phyloP scores from a whole-genome alignment of 2,888 invertebrate species.

The Mythimna lalbum region DNA sequence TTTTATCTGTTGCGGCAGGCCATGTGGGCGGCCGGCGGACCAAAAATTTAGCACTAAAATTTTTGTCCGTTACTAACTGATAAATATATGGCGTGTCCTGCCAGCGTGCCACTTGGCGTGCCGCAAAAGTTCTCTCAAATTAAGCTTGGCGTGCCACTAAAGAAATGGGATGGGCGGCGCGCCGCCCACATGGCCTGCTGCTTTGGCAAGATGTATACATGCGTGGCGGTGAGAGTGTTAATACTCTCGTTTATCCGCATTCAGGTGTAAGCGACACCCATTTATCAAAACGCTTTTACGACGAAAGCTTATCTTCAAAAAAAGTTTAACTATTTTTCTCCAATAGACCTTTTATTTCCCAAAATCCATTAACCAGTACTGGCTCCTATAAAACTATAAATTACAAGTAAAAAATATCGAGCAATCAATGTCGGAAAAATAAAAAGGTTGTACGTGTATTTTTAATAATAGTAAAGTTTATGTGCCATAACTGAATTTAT shows the following conservation, averaged over 20 bases:
- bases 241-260: not conserved
- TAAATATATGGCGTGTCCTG: too few relatives aligned
- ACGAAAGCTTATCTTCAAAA: slow-evolving; percentile 42
- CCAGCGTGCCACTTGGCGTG: too few relatives aligned
- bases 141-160: too few relatives aligned
- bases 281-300: slow-evolving; percentile 44
- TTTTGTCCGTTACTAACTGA: too few relatives aligned
- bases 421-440: slow-evolving; percentile 67
- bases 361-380: slow-evolving; percentile 46
- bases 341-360: slow-evolving; percentile 38
- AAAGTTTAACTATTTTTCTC: slow-evolving; percentile 25
- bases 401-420: slow-evolving; percentile 56
- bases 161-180: too few relatives aligned
- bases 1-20: too few relatives aligned
- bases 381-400: slow-evolving; percentile 62
- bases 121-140: too few relatives aligned
- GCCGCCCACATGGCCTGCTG: too few relatives aligned
- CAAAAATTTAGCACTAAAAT: too few relatives aligned
- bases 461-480: slow-evolving; percentile 68
- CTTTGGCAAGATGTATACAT: too few relatives aligned
- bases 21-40: too few relatives aligned
- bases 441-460: slow-evolving; percentile 63
- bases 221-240: too few relatives aligned
- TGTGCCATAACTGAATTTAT: slow-evolving; percentile 52
- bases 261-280: slow-evolving; percentile 13